phyloP scores from a whole-genome alignment of 2,113 vertebrate species.

The Peromyscus polionotus region DNA sequence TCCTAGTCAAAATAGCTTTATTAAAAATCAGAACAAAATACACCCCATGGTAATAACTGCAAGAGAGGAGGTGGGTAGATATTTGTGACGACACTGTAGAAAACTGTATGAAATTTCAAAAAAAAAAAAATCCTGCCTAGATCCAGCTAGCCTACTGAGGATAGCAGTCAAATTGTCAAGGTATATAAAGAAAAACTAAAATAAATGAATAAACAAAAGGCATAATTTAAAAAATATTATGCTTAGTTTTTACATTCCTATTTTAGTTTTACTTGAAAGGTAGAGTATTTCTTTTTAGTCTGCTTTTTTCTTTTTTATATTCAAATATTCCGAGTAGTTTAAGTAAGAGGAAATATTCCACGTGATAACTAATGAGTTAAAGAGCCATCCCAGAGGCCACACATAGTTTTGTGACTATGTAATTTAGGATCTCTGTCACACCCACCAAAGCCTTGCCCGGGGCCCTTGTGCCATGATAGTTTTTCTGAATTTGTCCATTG shows the following conservation, averaged over 20 bases:
- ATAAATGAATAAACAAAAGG: neutral
- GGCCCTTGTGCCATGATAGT: neutral
- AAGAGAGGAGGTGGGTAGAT: neutral
- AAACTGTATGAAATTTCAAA: neutral
- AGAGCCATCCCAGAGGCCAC: neutral
- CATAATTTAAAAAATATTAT: neutral
- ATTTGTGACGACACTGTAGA: too few relatives aligned
- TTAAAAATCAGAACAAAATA: neutral
- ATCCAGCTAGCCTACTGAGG: neutral
- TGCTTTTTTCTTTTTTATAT: neutral
- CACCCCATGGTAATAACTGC: neutral
- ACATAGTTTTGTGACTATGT: neutral
- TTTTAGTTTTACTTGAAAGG: neutral
- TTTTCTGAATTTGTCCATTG: neutral
- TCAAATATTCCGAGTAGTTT: neutral
- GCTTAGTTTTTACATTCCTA: neutral
- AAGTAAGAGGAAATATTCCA: neutral
- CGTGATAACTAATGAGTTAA: neutral
- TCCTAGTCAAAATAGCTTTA: neutral
- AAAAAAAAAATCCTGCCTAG: neutral
- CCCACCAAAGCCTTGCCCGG: neutral
- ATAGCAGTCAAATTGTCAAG: neutral
- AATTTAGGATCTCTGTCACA: neutral
- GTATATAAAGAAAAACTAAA: too few relatives aligned
- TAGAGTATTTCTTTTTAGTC: neutral